These are phyloP conservation scores for Chaetophractus vellerosus DNA, from an alignment of 2,797 vertebrate genomes.

Conservation along the genomic window DNA sequence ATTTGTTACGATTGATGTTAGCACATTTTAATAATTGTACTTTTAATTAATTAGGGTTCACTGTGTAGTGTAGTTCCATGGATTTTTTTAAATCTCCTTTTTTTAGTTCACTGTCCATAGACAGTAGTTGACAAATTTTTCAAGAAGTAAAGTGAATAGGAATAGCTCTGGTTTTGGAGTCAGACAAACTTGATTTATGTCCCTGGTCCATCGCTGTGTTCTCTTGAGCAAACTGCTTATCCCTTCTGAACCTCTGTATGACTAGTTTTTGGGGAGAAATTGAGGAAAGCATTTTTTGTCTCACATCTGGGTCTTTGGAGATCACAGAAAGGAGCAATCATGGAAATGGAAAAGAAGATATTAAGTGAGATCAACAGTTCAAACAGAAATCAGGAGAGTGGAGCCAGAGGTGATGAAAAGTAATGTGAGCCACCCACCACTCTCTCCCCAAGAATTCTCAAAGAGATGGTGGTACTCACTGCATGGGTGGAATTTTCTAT, in stretches of 20 bases:
- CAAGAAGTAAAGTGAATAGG: neutral
- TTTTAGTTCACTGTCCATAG: neutral
- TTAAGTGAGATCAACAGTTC: neutral
- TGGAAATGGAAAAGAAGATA: neutral
- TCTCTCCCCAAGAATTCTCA: neutral
- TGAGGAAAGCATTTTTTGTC: neutral
- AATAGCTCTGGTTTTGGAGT: neutral
- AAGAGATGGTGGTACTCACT: neutral
- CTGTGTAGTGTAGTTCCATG: no score
- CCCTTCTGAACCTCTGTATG: neutral
- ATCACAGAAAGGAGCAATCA: neutral
- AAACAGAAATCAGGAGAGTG: neutral
- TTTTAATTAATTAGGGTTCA: no score
- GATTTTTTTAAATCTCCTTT: neutral
- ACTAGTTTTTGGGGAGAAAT: neutral
- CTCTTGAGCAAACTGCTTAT: neutral
- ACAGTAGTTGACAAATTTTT: neutral
- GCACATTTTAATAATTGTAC: no score
- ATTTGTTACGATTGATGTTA: no score
- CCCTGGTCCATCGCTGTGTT: neutral
- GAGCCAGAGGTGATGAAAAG: neutral
- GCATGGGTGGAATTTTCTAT: neutral
- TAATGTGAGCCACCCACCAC: fast-evolving
- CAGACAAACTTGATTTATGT: neutral
- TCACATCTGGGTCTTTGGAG: neutral